A percentile compares a stretch with the other conserved stretches of the same genome.
Evolutionary conservation across 1,140 invertebrate species (phyloP).

Genomic region (Brachionus plicatilis): DNA sequence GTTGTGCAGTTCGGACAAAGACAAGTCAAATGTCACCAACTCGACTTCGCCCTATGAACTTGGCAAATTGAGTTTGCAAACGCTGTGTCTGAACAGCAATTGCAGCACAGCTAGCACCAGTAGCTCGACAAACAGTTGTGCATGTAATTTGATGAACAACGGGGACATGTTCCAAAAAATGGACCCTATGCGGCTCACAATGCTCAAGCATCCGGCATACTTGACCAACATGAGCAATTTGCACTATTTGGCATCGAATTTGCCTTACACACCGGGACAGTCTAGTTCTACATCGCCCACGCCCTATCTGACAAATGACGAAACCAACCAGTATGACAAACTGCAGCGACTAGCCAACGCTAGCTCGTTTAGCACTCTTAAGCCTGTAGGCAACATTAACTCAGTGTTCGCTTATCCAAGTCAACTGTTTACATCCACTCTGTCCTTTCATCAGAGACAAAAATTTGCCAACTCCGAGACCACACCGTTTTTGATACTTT

Average conservation of each 20-base stretch:
- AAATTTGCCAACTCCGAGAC: background rate
- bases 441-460: slow-evolving; percentile 8
- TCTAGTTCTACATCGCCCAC: background rate
- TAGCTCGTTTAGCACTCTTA: background rate
- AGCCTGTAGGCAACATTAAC: background rate
- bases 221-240: background rate
- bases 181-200: background rate
- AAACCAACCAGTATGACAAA: background rate
- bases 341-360: background rate
- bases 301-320: background rate
- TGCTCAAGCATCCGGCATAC: background rate
- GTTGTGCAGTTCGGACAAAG: background rate
- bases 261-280: background rate
- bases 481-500: background rate
- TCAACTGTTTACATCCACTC: background rate
- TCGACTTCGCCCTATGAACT: slow-evolving; percentile 16
- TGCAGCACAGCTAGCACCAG: background rate
- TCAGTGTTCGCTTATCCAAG: background rate
- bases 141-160: background rate
- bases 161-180: background rate
- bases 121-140: slow-evolving; percentile 13
- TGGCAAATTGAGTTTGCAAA: slow-evolving; percentile 16
- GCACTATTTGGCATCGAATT: slow-evolving; percentile 4
- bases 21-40: slow-evolving; percentile 21
- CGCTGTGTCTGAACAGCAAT: slow-evolving; percentile 9